These are phyloP conservation scores for Callorhinus ursinus DNA, from an alignment of 2,113 vertebrate species.

Conservation along the genomic window DNA sequence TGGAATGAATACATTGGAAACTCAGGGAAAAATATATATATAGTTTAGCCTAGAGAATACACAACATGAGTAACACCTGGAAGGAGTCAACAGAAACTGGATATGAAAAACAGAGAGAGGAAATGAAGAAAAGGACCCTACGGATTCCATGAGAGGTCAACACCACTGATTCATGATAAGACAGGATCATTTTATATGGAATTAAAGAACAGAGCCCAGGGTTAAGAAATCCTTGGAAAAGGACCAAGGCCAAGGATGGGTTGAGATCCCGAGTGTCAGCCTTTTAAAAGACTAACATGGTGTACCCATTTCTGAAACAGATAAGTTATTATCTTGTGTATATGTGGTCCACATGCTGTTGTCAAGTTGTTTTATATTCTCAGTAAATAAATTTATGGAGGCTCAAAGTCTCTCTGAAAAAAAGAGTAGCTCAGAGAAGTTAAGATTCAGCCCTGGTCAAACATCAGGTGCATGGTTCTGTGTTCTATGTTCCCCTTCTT, in stretches of 20 bases:
- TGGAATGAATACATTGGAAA: background rate
- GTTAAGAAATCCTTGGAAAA: background rate
- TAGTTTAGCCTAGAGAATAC: background rate
- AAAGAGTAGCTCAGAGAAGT: background rate
- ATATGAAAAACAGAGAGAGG: background rate
- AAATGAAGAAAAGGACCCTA: background rate
- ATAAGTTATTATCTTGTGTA: too few relatives aligned
- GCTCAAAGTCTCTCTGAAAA: background rate
- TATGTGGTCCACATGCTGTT: too few relatives aligned
- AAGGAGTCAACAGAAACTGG: background rate
- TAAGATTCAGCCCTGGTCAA: background rate
- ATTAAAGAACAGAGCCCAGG: background rate
- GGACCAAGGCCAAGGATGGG: background rate
- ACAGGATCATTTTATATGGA: too few relatives aligned
- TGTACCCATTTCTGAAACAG: background rate
- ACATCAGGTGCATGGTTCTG: background rate
- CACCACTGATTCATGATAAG: background rate
- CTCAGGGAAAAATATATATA: background rate
- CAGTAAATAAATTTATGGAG: background rate
- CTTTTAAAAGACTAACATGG: background rate
- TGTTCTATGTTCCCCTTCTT: accelerated
- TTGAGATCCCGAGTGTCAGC: background rate
- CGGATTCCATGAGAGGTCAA: background rate
- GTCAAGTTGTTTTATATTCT: background rate
- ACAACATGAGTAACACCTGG: background rate